These are phyloP conservation scores for Drosophila yakuba DNA, from an alignment of 1,140 invertebrate species.

Conservation along the genomic window DNA sequence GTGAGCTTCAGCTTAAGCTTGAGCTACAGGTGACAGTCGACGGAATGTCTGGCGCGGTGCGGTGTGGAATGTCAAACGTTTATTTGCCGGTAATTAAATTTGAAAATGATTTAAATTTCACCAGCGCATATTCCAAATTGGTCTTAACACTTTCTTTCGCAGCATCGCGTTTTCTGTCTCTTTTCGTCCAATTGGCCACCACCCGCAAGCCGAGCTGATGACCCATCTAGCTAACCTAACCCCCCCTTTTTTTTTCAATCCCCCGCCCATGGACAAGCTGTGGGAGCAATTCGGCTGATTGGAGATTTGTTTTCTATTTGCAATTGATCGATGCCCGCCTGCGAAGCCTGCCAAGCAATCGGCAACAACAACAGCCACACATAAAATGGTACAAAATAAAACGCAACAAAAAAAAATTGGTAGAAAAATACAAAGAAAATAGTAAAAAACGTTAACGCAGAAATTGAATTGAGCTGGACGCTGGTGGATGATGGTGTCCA, in stretches of 20 bases:
- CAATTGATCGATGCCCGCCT: slow-evolving; percentile 66
- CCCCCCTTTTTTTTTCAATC: background rate
- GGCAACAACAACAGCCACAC: slow-evolving; percentile 17
- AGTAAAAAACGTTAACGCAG: slow-evolving; percentile 12
- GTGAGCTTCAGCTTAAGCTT: slow-evolving; percentile 25
- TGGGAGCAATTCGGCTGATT: slow-evolving; percentile 63
- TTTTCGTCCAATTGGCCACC: slow-evolving; percentile 47
- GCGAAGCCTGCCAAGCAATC: slow-evolving; percentile 23
- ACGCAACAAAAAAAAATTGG: background rate
- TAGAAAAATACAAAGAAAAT: background rate
- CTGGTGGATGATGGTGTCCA: slow-evolving; percentile 10
- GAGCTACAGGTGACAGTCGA: slow-evolving; percentile 60
- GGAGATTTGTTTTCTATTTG: slow-evolving; percentile 78
- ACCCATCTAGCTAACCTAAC: slow-evolving; percentile 18
- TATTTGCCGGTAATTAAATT: slow-evolving; percentile 81
- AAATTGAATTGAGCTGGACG: slow-evolving; percentile 34
- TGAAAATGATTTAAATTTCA: slow-evolving; percentile 81
- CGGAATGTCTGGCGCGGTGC: slow-evolving; percentile 45
- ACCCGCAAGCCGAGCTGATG: slow-evolving; percentile 53
- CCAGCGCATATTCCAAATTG: slow-evolving; percentile 71
- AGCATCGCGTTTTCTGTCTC: background rate
- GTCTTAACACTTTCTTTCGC: slow-evolving; percentile 72
- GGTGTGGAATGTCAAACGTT: slow-evolving; percentile 74
- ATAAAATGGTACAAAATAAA: slow-evolving; percentile 21
- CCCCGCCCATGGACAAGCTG: slow-evolving; percentile 6